Evolutionary conservation across 1,140 invertebrate species (phyloP).

Genomic region (Spodoptera frugiperda): DNA sequence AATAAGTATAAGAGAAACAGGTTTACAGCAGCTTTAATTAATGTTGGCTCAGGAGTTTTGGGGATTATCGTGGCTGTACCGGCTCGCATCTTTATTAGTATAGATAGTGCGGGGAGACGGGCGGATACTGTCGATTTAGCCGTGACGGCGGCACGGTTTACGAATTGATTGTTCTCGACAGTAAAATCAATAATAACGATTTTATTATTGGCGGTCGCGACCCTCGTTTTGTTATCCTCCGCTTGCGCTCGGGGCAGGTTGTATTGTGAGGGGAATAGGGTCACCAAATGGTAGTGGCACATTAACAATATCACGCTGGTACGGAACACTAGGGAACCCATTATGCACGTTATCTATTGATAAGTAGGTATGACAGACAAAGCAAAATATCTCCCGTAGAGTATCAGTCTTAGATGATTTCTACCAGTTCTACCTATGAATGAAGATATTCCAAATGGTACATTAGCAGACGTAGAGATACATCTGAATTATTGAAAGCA

Average conservation of each 20-base stretch:
- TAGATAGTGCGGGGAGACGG: constrained; percentile 62
- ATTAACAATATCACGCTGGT: constrained; percentile 21
- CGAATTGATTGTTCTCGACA: constrained; percentile 79
- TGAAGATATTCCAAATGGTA: too few species aligned
- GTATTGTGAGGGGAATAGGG: constrained; percentile 41
- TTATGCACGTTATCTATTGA: neutral
- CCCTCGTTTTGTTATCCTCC: constrained; percentile 52
- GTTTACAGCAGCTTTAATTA: constrained; percentile 28
- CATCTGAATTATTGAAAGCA: too few species aligned
- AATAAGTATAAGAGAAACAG: constrained; percentile 18
- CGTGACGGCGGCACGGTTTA: constrained; percentile 70
- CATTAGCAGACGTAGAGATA: too few species aligned
- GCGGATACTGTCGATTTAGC: constrained; percentile 81
- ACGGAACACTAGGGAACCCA: neutral
- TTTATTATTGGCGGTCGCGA: constrained; percentile 67
- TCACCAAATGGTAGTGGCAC: constrained; percentile 33
- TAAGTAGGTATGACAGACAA: neutral
- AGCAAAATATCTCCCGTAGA: too few species aligned
- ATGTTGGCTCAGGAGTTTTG: constrained; percentile 35
- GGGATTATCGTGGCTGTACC: constrained; percentile 31
- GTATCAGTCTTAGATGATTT: too few species aligned
- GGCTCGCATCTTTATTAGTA: constrained; percentile 34
- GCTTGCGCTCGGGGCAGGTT: constrained; percentile 46
- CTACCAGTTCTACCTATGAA: too few species aligned
- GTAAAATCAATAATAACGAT: constrained; percentile 82